These are phyloP conservation scores for Aradus depressus DNA, from an alignment of 2,888 invertebrate genomes.

Conservation along the genomic window DNA sequence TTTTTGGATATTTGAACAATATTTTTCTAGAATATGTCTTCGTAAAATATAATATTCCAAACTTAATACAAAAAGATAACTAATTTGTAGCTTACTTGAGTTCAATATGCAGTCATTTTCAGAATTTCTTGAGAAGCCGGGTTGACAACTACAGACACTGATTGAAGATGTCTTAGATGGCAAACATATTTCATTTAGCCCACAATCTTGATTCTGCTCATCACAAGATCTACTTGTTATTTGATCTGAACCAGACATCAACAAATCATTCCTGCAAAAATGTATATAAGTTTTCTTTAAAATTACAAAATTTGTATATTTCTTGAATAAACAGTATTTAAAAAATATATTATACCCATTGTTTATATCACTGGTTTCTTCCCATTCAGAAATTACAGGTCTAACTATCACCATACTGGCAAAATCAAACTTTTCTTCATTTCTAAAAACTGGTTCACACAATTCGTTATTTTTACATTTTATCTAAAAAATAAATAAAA, in stretches of 20 bases:
- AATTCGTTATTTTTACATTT: constrained; percentile 57
- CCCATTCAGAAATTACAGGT: constrained; percentile 49
- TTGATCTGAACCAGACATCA: constrained; percentile 31
- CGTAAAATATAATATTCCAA: no score
- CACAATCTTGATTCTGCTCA: constrained; percentile 50
- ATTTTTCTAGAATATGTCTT: no score
- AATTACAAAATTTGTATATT: not conserved
- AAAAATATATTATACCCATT: constrained; percentile 19
- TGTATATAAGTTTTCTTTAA: not conserved
- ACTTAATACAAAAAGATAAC: no score
- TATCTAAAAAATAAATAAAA: constrained; percentile 28
- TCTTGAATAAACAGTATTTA: constrained; percentile 8
- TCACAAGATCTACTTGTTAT: constrained; percentile 48
- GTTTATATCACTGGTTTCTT: constrained; percentile 25
- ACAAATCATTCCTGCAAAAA: constrained; percentile 33
- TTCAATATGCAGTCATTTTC: constrained; percentile 28
- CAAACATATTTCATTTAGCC: constrained; percentile 58
- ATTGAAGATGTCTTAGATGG: constrained; percentile 44
- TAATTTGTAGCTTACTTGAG: no score
- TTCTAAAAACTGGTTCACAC: constrained; percentile 54
- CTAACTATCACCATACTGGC: constrained; percentile 67
- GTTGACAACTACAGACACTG: constrained; percentile 60
- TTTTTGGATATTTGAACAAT: no score
- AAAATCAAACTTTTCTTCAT: constrained; percentile 45
- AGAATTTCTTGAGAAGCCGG: constrained; percentile 46